Percentiles rank a stretch among this genome's conserved stretches.
phyloP scores from a whole-genome alignment of 1,140 invertebrate genomes.

The Eupeodes corollae region DNA sequence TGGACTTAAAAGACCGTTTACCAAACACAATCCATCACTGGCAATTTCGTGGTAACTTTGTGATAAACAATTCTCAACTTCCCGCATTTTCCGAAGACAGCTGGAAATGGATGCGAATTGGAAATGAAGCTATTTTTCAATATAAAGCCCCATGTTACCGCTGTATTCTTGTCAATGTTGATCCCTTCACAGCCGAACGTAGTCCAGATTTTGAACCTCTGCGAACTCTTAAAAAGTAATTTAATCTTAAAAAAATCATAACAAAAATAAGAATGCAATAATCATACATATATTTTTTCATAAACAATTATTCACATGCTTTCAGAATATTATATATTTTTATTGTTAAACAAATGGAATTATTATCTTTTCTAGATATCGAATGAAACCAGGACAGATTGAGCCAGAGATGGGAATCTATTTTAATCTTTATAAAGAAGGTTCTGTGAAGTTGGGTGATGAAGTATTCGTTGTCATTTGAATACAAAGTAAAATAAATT shows the following conservation, averaged over 20 bases:
- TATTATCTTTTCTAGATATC: slow-evolving; percentile 3
- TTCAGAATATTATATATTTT: not conserved
- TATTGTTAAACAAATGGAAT: not conserved
- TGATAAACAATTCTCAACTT: slow-evolving; percentile 16
- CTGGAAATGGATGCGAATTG: slow-evolving; percentile 30
- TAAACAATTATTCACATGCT: not conserved
- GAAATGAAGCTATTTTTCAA: slow-evolving; percentile 15
- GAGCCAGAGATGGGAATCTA: slow-evolving; percentile 9
- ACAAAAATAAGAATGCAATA: not conserved
- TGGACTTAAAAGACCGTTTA: slow-evolving; percentile 25
- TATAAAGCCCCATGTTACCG: slow-evolving; percentile 21
- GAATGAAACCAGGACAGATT: not conserved
- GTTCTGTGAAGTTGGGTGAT: slow-evolving; percentile 2
- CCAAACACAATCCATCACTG: slow-evolving; percentile 11
- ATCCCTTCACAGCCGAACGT: slow-evolving; percentile 41
- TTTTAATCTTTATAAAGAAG: slow-evolving; percentile 6
- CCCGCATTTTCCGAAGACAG: slow-evolving; percentile 35
- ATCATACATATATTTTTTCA: not conserved
- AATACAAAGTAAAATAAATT: no score
- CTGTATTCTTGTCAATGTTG: slow-evolving; percentile 43
- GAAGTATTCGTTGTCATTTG: slow-evolving; percentile 2
- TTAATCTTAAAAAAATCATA: not conserved
- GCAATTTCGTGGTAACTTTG: slow-evolving; percentile 37
- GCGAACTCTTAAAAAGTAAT: slow-evolving; percentile 34
- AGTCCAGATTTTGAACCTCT: slow-evolving; percentile 40